phyloP scores from a whole-genome alignment of 2,797 vertebrate genomes.

The Antrozous pallidus region DNA sequence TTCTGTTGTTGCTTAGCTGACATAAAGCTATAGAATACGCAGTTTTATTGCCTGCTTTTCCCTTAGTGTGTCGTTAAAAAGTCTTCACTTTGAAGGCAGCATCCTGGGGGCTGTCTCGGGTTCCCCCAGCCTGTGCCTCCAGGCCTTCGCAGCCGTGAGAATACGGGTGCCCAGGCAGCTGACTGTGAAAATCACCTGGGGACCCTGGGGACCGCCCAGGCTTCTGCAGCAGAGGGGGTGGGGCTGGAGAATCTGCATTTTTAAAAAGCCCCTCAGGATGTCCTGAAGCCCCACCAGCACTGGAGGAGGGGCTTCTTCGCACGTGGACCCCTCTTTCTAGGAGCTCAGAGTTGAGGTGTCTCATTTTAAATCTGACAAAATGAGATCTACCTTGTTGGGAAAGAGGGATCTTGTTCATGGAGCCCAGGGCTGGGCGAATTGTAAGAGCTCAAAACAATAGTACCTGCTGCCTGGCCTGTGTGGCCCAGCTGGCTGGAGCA shows the following conservation, averaged over 20 bases:
- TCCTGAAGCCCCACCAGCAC: neutral
- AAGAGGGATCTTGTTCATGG: neutral
- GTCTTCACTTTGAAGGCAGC: neutral
- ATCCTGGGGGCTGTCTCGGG: neutral
- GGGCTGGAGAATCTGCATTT: neutral
- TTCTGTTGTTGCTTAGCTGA: neutral
- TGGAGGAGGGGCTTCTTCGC: neutral
- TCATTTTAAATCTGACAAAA: neutral
- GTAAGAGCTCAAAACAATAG: neutral
- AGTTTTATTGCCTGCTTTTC: neutral
- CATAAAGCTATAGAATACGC: neutral
- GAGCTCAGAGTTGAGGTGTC: neutral
- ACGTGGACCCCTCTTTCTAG: neutral
- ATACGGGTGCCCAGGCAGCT: neutral
- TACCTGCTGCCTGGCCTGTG: neutral
- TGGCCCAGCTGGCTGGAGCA: neutral
- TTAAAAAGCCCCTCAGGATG: neutral
- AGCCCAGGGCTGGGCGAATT: neutral
- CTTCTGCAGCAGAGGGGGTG: neutral
- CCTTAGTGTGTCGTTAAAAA: neutral
- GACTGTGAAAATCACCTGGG: neutral
- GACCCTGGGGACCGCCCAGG: neutral
- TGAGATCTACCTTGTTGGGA: neutral
- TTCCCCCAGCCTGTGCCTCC: neutral
- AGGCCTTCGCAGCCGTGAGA: neutral